phyloP scores from a whole-genome alignment of 2,113 vertebrate species.

The Gnathonemus longibarbis region DNA sequence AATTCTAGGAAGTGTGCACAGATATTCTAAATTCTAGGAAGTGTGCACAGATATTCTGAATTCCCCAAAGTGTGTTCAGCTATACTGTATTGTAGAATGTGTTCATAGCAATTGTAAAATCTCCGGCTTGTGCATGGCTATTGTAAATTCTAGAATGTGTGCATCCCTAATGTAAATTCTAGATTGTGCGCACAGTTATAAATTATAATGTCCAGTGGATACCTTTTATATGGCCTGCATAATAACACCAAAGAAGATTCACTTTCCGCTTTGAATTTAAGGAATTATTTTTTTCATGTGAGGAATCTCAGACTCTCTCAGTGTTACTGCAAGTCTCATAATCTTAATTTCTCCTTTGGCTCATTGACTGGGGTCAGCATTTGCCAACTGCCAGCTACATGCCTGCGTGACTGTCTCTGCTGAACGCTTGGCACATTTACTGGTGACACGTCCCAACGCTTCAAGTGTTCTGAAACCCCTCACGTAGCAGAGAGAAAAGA shows the following conservation, averaged over 20 bases:
- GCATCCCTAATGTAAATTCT: neutral
- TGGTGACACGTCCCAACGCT: neutral
- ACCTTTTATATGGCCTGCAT: neutral
- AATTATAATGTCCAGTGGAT: neutral
- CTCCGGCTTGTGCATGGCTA: neutral
- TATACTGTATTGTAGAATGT: neutral
- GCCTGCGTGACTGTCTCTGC: neutral
- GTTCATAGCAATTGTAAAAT: neutral
- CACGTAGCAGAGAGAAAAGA: slow-evolving; percentile 38
- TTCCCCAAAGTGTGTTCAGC: neutral
- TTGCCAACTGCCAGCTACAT: neutral
- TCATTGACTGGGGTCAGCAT: neutral
- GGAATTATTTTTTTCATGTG: neutral
- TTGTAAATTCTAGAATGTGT: no score
- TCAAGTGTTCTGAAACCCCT: slow-evolving; percentile 5
- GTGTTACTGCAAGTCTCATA: neutral
- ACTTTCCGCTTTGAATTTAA: neutral
- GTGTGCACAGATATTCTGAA: neutral
- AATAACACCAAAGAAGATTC: neutral
- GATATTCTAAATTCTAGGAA: slow-evolving; percentile 7
- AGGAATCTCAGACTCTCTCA: neutral
- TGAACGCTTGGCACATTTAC: neutral
- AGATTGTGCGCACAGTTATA: neutral
- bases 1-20: neutral
- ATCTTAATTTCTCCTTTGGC: neutral